A percentile compares a stretch with the other conserved stretches of the same genome.
Evolutionary conservation across 2,113 vertebrate species (phyloP).

Genomic region (Pygoscelis antarcticus): DNA sequence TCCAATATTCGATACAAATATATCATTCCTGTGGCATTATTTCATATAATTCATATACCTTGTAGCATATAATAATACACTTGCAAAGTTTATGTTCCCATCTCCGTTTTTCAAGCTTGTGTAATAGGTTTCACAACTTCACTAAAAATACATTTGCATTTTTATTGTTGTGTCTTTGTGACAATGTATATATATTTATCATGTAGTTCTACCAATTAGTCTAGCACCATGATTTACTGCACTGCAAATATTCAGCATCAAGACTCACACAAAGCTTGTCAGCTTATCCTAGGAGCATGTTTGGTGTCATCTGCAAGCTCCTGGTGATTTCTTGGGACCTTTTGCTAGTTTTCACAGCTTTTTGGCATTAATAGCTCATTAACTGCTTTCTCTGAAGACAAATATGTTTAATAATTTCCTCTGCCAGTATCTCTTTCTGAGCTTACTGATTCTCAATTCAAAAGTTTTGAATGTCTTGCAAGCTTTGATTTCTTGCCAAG

Average conservation of each 20-base stretch:
- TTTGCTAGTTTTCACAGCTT: background rate
- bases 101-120: background rate
- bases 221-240: background rate
- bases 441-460: background rate
- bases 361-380: background rate
- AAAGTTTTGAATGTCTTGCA: background rate
- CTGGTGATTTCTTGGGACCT: background rate
- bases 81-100: background rate
- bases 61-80: background rate
- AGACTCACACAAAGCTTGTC: background rate
- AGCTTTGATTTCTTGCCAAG: conserved; percentile 9
- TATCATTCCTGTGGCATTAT: background rate
- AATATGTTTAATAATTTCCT: background rate
- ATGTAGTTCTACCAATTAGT: background rate
- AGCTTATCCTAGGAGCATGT: background rate
- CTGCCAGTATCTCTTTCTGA: background rate
- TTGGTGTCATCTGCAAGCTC: background rate
- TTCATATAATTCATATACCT: background rate
- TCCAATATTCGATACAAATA: background rate
- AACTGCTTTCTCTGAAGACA: conserved; percentile 16
- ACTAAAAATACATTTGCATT: background rate
- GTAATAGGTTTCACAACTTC: background rate
- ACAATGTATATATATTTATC: background rate
- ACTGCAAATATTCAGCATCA: background rate
- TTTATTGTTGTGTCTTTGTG: background rate